Evolutionary conservation across 2,797 vertebrate genomes (phyloP).

Genomic region (Malurus leucopterus): DNA sequence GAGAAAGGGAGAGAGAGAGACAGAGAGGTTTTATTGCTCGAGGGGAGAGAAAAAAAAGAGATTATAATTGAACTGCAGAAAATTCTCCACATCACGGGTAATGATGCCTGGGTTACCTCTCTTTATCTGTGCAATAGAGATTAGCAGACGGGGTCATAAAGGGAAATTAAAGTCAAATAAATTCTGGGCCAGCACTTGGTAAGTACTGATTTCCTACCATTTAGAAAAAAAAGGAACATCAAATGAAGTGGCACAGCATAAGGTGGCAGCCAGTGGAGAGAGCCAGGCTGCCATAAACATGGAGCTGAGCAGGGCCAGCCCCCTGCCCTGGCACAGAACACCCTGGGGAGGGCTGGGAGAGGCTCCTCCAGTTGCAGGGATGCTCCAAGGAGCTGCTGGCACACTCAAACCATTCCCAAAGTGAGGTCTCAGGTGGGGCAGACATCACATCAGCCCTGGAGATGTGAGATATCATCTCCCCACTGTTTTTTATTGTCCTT

Average conservation of each 20-base stretch:
- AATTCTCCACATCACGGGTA: conserved; percentile 36
- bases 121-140: conserved; percentile 60
- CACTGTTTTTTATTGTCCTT: neutral
- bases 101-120: conserved; percentile 59
- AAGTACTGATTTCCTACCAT: conserved; percentile 11
- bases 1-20: neutral
- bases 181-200: conserved; percentile 35
- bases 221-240: conserved; percentile 5
- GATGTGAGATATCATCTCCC: neutral
- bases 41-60: conserved; percentile 5
- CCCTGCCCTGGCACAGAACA: accelerated
- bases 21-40: conserved; percentile 34
- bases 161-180: conserved; percentile 61
- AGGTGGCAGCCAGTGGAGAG: neutral
- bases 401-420: neutral
- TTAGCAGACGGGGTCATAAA: conserved; percentile 56
- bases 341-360: neutral
- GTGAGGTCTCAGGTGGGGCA: neutral
- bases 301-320: accelerated
- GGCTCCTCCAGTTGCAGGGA: neutral
- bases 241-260: conserved; percentile 3
- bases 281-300: neutral
- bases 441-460: neutral
- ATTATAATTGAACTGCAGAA: conserved; percentile 60
- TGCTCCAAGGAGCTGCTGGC: neutral